Base-by-base conservation (phyloP, 1,140 invertebrate genomes). In the Nasonia giraulti region DNA sequence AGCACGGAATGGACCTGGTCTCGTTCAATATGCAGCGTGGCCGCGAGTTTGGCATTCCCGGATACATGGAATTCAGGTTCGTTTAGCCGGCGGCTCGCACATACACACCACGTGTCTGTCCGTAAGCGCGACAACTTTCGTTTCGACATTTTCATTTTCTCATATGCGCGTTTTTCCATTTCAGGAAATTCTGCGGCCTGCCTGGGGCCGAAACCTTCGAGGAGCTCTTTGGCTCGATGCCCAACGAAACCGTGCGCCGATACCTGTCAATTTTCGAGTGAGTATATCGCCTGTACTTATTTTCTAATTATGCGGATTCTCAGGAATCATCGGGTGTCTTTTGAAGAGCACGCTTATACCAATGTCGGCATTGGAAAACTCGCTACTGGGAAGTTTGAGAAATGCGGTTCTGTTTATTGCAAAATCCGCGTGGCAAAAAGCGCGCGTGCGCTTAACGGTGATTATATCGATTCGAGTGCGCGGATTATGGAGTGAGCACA, bases 21-120 rank as follows among this genome's bases (percentile, higher is more conserved):
- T 97, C 98, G 1, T 97, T 99, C 89, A 99, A 99, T 91, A 98
- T 99, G 95, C 97, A 98, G 92, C 94, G 98, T 90, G 98, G 97
- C 47, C 94, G 98, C 85, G 98, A 99, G 91, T 98, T 98, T 89
- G 98, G 97, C 84, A 94, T 99, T 82, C 97, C 97, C 55, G 97
- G 97, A 68, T 98, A 98, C 90, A 98, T 97, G 96, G 97, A 98
- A 91, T 98, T 96, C 92, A 94, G 95, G 93, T 95, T 89, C 79
- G 85, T 84, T 86, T 87, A 77, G 62, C 27, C 83, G 31, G 55
- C 10, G 71, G 31, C 37, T 7, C 27, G 7, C 14, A 14, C 5
- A 37, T 3, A 37, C 33, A 37, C 33, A 37, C 4, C 33, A 37
- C 33, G 33, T 37, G 3, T 23, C 20, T 47, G 14, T n/a, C 6